phyloP scores from a whole-genome alignment of 1,140 invertebrate species.

The Bombus confusus region DNA sequence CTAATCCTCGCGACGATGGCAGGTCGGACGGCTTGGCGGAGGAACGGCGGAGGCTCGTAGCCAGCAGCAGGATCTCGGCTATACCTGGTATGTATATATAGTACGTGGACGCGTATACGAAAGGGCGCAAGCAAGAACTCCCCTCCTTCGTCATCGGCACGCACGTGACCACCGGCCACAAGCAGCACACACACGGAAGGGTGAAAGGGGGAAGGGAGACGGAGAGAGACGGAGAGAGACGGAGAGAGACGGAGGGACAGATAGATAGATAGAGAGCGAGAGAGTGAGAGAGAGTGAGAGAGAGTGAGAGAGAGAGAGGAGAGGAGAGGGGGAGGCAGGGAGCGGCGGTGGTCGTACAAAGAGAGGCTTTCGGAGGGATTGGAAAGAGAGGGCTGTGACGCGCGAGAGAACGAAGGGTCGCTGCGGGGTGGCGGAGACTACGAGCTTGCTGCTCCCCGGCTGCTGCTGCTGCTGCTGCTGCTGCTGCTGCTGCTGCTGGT shows the following conservation, averaged over 20 bases:
- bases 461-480: neutral
- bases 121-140: conserved; percentile 61
- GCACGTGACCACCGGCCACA: conserved; percentile 73
- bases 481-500: neutral
- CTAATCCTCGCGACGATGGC: conserved; percentile 20
- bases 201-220: conserved; percentile 32
- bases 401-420: conserved; percentile 48
- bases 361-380: conserved; percentile 20
- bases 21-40: neutral
- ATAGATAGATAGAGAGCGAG: neutral
- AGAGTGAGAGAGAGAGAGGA: too few species aligned
- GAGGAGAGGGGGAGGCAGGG: neutral
- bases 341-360: neutral
- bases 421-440: conserved; percentile 37
- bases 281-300: too few species aligned
- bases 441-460: conserved; percentile 56
- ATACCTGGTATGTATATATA: neutral
- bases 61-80: conserved; percentile 17
- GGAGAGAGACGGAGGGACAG: neutral
- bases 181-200: conserved; percentile 58
- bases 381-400: conserved; percentile 57
- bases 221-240: conserved; percentile 1
- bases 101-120: conserved; percentile 44
- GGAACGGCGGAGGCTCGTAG: conserved; percentile 8
- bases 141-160: conserved; percentile 66